Conservation (phyloP, 2,797 vertebrate species). For the Myoxocephalus aenaeus region DNA sequence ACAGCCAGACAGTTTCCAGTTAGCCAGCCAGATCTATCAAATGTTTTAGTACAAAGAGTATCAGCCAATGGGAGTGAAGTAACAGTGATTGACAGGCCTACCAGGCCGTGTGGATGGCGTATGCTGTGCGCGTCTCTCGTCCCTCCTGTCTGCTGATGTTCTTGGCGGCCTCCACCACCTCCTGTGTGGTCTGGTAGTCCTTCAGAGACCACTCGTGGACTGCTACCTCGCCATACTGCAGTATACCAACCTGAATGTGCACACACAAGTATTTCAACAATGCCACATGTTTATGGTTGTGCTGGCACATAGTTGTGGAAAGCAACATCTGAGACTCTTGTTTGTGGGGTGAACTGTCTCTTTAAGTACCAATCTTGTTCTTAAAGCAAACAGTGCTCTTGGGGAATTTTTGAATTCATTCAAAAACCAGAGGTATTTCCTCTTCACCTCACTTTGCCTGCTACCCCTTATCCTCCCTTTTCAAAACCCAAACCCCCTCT, state of each 20-base stretch:
- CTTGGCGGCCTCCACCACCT: slow-evolving; percentile 91
- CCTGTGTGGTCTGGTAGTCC: slow-evolving; percentile 87
- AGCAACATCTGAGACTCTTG: slow-evolving; percentile 49
- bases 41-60: slow-evolving; percentile 15
- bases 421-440: slow-evolving; percentile 83
- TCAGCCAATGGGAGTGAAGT: slow-evolving; percentile 10
- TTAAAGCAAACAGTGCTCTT: slow-evolving; percentile 69
- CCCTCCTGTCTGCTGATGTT: slow-evolving; percentile 96
- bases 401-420: slow-evolving; percentile 75
- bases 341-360: slow-evolving; percentile 54
- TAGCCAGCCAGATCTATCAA: slow-evolving; percentile 26
- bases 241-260: slow-evolving; percentile 89
- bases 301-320: slow-evolving; percentile 37
- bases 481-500: slow-evolving; percentile 47
- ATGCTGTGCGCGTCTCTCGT: slow-evolving; percentile 91
- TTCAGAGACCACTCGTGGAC: slow-evolving; percentile 93
- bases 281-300: slow-evolving; percentile 33
- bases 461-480: slow-evolving; percentile 46
- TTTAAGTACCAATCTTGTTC: slow-evolving; percentile 64
- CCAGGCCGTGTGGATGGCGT: slow-evolving; percentile 91
- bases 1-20: slow-evolving; percentile 47
- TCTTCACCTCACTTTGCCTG: slow-evolving; percentile 76
- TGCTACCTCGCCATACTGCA: slow-evolving; percentile 92
- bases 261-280: slow-evolving; percentile 38
- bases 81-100: slow-evolving; percentile 71